Evolutionary conservation across 2,797 vertebrate species (phyloP).

Genomic region (Tragelaphus oryx): DNA sequence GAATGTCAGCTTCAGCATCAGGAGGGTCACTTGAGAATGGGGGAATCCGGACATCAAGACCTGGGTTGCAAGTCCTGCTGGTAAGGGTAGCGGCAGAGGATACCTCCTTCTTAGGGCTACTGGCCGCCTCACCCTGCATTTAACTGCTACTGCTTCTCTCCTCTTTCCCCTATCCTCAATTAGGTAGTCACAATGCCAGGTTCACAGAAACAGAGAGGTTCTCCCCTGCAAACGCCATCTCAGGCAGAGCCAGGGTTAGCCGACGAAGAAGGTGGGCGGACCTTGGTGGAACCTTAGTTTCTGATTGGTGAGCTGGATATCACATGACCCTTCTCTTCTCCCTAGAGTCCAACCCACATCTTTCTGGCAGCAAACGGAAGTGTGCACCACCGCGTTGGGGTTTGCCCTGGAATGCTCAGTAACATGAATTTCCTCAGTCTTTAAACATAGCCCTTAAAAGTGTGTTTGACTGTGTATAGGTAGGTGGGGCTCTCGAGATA

Average conservation of each 20-base stretch:
- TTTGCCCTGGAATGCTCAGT: not conserved
- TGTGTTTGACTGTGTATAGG: not conserved
- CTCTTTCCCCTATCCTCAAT: not conserved
- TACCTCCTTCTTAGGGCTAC: not conserved
- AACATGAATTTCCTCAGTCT: not conserved
- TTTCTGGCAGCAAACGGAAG: not conserved
- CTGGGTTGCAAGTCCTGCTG: not conserved
- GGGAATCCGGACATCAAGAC: not conserved
- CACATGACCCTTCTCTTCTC: not conserved
- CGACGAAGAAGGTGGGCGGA: accelerated
- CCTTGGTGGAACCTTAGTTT: not conserved
- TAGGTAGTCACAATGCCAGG: not conserved
- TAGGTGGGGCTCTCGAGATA: not conserved
- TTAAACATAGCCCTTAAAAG: not conserved
- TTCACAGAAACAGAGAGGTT: not conserved
- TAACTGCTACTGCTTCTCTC: not conserved
- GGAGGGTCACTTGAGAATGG: not conserved
- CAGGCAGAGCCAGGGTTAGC: not conserved
- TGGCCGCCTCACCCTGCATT: not conserved
- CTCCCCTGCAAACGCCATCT: not conserved
- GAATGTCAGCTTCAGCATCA: not conserved
- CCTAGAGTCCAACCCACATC: not conserved
- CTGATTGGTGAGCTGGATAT: not conserved
- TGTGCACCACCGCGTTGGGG: not conserved
- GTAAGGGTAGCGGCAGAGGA: too few relatives aligned